Evolutionary conservation across 1,140 invertebrate genomes (phyloP).

Genomic region (Caenorhabditis briggsae): DNA sequence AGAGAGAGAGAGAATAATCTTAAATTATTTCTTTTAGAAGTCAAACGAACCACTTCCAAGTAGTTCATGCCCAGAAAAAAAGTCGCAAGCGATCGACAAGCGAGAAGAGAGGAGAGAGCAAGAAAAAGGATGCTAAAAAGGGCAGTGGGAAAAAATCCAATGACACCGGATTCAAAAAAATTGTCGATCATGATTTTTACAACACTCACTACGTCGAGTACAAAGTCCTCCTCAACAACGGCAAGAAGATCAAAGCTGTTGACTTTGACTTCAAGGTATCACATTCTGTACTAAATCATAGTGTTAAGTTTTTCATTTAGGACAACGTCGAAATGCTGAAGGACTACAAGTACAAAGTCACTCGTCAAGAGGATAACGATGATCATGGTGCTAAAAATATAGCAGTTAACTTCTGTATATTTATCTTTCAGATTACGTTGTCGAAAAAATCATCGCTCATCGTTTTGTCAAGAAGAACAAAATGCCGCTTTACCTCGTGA

Average conservation of each 20-base stretch:
- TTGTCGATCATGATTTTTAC: not conserved
- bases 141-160: not conserved
- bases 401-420: too few relatives aligned
- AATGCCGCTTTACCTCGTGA: not conserved
- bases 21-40: not conserved
- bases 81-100: not conserved
- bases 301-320: not conserved
- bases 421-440: not conserved
- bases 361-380: not conserved
- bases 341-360: conserved; percentile 16
- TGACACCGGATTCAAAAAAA: not conserved
- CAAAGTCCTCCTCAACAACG: not conserved
- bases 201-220: conserved; percentile 41
- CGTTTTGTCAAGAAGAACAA: not conserved
- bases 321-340: not conserved
- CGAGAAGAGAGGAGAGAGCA: not conserved
- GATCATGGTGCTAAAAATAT: too few relatives aligned
- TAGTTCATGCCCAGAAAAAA: not conserved
- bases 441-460: conserved; percentile 32
- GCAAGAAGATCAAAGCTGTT: not conserved
- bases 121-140: not conserved
- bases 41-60: not conserved
- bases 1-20: not conserved
- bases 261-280: conserved; percentile 8
- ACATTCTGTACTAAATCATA: too few relatives aligned